These are phyloP conservation scores for Syrista parreyssii DNA, from an alignment of 2,888 invertebrate species.

Conservation along the genomic window DNA sequence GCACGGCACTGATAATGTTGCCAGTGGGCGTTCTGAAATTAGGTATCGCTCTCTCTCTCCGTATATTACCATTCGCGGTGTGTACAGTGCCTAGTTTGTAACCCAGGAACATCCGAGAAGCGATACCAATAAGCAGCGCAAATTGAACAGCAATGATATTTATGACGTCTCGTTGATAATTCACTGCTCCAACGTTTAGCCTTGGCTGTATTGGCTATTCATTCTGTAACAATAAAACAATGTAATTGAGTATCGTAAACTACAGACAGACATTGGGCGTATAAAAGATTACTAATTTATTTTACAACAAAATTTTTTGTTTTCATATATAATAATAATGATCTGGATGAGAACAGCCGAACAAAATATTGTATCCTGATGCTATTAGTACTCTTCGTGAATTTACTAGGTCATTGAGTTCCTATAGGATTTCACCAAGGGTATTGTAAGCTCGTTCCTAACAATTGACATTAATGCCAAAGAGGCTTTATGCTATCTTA, in stretches of 20 bases:
- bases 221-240: background rate
- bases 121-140: background rate
- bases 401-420: background rate
- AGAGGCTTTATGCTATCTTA: background rate
- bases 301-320: background rate
- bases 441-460: background rate
- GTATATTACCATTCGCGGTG: background rate
- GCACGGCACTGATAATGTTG: background rate
- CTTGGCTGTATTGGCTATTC: conserved; percentile 17
- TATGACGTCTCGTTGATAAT: conserved; percentile 28
- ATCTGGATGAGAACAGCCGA: background rate
- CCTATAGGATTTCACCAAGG: background rate
- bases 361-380: background rate
- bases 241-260: background rate
- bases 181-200: conserved; percentile 20
- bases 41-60: background rate
- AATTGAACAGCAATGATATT: conserved; percentile 17
- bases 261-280: conserved; percentile 7
- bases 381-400: background rate
- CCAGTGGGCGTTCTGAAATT: conserved; percentile 4
- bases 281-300: conserved; percentile 7
- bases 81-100: background rate
- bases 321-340: background rate
- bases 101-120: background rate
- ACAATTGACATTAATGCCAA: background rate